Conservation (phyloP, 2,797 vertebrate genomes). For the Aplochiton taeniatus region DNA sequence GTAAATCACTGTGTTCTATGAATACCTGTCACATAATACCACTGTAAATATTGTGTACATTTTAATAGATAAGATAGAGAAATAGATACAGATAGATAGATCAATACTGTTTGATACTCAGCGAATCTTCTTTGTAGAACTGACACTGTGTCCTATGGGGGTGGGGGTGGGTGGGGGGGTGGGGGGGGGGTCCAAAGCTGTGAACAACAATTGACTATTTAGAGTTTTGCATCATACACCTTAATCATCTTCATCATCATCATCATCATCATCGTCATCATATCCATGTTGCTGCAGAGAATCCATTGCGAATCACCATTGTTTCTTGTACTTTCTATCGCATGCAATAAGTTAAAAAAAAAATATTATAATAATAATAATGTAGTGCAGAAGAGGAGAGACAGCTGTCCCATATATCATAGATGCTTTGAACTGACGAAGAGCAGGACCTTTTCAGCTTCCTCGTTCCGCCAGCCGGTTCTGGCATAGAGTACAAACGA, state of each 20-base stretch:
- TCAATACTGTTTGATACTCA: slow-evolving; percentile 69
- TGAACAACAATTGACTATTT: no score
- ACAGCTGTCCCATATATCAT: slow-evolving; percentile 17
- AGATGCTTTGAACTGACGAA: no score
- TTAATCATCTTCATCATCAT: slow-evolving; percentile 37
- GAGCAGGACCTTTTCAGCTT: no score
- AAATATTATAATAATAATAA: no score
- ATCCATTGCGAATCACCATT: slow-evolving; percentile 62
- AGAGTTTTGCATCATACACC: no score
- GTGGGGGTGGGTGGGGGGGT: slow-evolving; percentile 63
- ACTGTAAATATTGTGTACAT: slow-evolving; percentile 69
- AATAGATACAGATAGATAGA: slow-evolving; percentile 42
- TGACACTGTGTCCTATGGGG: slow-evolving; percentile 91
- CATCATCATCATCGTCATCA: not conserved
- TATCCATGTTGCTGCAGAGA: slow-evolving; percentile 59
- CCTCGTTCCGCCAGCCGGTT: no score
- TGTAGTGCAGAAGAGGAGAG: slow-evolving; percentile 42
- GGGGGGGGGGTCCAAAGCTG: no score
- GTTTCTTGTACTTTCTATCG: slow-evolving; percentile 76
- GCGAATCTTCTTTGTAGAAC: slow-evolving; percentile 84
- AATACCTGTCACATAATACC: slow-evolving; percentile 78
- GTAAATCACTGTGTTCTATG: slow-evolving; percentile 81
- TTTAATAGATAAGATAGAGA: slow-evolving; percentile 58
- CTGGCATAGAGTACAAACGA: no score
- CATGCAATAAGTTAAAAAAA: slow-evolving; percentile 79